A percentile compares a stretch with the other conserved stretches of the same genome.
phyloP scores from a whole-genome alignment of 2,888 invertebrate species.

The Rotaria sp. region DNA sequence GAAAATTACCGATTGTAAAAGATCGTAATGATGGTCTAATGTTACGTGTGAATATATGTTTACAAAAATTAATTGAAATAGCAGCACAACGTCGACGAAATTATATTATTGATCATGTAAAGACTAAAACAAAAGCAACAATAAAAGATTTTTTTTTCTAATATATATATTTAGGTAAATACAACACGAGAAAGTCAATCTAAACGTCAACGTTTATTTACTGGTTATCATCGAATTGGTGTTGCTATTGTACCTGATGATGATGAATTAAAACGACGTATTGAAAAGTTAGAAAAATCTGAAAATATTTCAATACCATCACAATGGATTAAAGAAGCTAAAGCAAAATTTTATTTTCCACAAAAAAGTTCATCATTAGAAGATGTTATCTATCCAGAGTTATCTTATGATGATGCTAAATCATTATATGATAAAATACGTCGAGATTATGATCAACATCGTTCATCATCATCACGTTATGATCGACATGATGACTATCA shows the following conservation, averaged over 20 bases:
- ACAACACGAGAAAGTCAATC: constrained; percentile 90
- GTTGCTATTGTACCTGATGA: constrained; percentile 84
- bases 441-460: constrained; percentile 1
- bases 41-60: constrained; percentile 76
- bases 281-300: constrained; percentile 65
- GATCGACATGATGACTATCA: constrained; percentile 12
- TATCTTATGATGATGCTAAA: constrained; percentile 26
- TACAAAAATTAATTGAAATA: constrained; percentile 70
- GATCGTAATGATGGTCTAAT: constrained; percentile 81
- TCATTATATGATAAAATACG: not conserved
- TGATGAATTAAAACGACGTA: constrained; percentile 77
- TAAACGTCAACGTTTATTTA: constrained; percentile 93
- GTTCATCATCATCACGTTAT: constrained; percentile 14
- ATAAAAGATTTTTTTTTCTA: no score
- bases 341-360: constrained; percentile 16
- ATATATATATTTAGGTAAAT: constrained; percentile 91
- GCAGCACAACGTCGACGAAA: constrained; percentile 73
- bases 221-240: constrained; percentile 81
- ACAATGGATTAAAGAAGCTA: not conserved
- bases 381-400: constrained; percentile 6
- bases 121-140: no score
- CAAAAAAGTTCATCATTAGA: not conserved
- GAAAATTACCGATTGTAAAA: constrained; percentile 51
- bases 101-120: constrained; percentile 93
- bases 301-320: constrained; percentile 56